Percentiles rank a stretch among this genome's conserved stretches.
These are phyloP conservation scores for Rallus limicola DNA, from an alignment of 2,113 vertebrate species.

Conservation along the genomic window DNA sequence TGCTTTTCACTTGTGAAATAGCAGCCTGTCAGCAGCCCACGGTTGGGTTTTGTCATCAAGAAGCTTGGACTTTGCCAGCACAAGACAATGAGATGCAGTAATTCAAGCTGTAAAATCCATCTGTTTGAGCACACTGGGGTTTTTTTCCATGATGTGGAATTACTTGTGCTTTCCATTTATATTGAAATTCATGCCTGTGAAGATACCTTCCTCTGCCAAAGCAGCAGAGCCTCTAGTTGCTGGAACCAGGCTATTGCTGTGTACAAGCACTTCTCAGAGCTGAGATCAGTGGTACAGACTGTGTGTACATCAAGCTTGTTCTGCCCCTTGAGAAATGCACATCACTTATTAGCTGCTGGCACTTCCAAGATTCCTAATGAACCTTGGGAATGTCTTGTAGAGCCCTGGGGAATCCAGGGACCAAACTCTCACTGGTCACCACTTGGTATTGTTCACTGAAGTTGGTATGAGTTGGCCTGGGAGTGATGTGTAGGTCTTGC, in stretches of 20 bases:
- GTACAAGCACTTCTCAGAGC: not conserved
- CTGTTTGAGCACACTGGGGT: conserved; percentile 19
- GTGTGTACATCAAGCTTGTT: too few relatives aligned
- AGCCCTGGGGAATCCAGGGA: too few relatives aligned
- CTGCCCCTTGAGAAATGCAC: not conserved
- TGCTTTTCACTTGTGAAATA: not conserved
- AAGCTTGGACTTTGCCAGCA: conserved; percentile 8
- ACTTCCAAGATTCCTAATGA: not conserved
- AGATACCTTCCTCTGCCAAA: not conserved
- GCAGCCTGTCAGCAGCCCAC: not conserved
- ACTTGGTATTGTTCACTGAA: too few relatives aligned
- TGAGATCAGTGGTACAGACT: not conserved
- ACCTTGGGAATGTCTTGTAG: not conserved
- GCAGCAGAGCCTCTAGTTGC: not conserved
- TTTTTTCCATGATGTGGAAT: not conserved
- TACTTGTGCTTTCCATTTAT: conserved; percentile 28
- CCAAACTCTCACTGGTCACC: too few relatives aligned
- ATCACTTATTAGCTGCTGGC: not conserved
- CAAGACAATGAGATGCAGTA: conserved; percentile 34
- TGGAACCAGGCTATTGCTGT: not conserved
- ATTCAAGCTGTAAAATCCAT: conserved; percentile 57
- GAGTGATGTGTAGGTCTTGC: not conserved
- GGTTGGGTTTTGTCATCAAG: not conserved
- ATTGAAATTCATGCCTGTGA: conserved; percentile 17
- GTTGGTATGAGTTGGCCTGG: not conserved